Conservation (phyloP, 2,797 vertebrate species). For the Pristis pectinata region DNA sequence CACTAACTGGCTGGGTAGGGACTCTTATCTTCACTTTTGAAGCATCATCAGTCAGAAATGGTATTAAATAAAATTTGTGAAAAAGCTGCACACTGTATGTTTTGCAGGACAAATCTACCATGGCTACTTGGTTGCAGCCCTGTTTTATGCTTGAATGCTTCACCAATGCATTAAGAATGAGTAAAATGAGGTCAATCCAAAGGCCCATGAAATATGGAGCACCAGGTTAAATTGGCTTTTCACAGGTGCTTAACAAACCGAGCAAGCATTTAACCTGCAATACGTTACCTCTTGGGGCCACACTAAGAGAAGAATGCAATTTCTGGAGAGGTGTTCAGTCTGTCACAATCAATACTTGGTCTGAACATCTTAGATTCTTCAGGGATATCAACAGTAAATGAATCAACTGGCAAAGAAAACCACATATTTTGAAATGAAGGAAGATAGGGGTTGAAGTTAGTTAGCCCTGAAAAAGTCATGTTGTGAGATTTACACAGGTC, state of each 20-base stretch:
- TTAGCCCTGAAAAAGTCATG: no score
- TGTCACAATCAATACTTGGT: background rate
- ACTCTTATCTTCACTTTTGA: background rate
- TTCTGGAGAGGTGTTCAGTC: background rate
- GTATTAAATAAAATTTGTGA: background rate
- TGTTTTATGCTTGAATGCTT: background rate
- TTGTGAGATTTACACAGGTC: no score
- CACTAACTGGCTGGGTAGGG: background rate
- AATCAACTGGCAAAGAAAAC: background rate
- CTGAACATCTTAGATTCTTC: background rate
- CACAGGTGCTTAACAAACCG: slow-evolving; percentile 13
- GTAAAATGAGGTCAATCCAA: slow-evolving; percentile 1
- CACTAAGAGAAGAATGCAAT: background rate
- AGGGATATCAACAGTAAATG: background rate
- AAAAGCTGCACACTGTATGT: no score
- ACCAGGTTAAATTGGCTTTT: slow-evolving; percentile 10
- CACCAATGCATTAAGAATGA: background rate
- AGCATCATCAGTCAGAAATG: background rate
- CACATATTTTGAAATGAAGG: background rate
- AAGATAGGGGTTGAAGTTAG: no score
- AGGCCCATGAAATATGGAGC: background rate
- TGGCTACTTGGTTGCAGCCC: background rate
- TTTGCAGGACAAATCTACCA: background rate
- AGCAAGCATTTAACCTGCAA: slow-evolving; percentile 12
- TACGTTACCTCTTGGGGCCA: background rate